Evolutionary conservation across 2,113 vertebrate genomes (phyloP).

Genomic region (Cynopterus brachyotis): DNA sequence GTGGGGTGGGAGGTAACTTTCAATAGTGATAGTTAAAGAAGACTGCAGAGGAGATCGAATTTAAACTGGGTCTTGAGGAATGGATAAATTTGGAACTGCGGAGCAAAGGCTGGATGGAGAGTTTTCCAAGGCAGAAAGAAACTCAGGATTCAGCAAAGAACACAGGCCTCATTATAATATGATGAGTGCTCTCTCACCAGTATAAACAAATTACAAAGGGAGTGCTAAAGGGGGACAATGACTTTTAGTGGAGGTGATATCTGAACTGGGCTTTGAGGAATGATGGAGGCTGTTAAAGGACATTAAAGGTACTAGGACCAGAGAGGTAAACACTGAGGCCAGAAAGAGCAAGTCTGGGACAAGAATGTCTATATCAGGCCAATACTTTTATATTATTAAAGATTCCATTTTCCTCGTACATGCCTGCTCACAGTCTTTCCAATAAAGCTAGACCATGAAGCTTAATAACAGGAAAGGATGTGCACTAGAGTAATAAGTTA

Average conservation of each 20-base stretch:
- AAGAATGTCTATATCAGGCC: neutral
- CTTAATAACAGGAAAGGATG: neutral
- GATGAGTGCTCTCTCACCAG: neutral
- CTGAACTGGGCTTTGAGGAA: neutral
- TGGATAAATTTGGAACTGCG: neutral
- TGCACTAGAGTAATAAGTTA: neutral
- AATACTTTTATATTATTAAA: neutral
- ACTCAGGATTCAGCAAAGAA: neutral
- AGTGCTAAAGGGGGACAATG: neutral
- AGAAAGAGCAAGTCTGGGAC: neutral
- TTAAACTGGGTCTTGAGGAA: slow-evolving; percentile 16
- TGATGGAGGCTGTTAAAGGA: neutral
- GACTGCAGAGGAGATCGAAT: neutral
- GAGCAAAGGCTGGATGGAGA: neutral
- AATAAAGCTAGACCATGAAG: neutral
- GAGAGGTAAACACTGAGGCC: neutral
- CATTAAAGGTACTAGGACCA: neutral
- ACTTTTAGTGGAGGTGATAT: neutral
- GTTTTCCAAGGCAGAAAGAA: neutral
- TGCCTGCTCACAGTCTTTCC: neutral
- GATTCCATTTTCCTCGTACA: neutral
- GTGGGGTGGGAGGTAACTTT: neutral
- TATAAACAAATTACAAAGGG: neutral
- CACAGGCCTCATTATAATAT: neutral
- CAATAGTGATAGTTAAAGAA: neutral